Evolutionary conservation across 2,888 invertebrate genomes (phyloP), one percentile per base, ranked within the genome.

Genomic region (Hipparchia sbordonii): DNA sequence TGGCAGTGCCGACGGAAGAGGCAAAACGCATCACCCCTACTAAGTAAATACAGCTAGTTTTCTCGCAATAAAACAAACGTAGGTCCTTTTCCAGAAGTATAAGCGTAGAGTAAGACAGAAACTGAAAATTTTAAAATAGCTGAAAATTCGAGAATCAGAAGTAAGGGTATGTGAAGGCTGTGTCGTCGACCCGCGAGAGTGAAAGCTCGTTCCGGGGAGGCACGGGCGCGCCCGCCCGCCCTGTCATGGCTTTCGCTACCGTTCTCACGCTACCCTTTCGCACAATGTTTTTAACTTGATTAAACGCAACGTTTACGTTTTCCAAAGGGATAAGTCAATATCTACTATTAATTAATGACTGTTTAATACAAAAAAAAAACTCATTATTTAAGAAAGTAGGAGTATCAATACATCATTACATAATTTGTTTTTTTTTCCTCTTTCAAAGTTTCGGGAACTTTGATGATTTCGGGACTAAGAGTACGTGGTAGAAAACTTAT

Each of bases 141-240:
- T 72, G 71, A 70, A 57, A 75, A 65, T 73, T 76, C 76, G 74
- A 70, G 72, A 76, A 75, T 48, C 76, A 70, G 73, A 74, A 83
- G 91, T 90, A 90, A 85, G 90, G 92, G 90, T 85, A 85, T 81
- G 80, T 87, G 82, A 87, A 85, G 86, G 85, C 88, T 87, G 87
- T 89, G 93, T 92, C 93, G 92, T 85, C 90, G 93, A 93, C 92
- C 91, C 84, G 89, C 86, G 91, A 90, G 91, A 92, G 92, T 91
- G 92, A 91, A 92, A 91, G 90, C 90, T 84, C 85, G 88, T 91
- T 92, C 92, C 91, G 91, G 91, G 91, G 90, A 86, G 91, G 89
- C 85, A 79, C 77, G 82, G 78, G 79, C 77, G 80, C 79, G 81
- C 84, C 84, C 89, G 84, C 89, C 90, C 89, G 86, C 89, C 91